A percentile compares a stretch with the other conserved stretches of the same genome.
These are phyloP conservation scores for Agelas oroides DNA, from an alignment of 37 sponge, comb jelly and placozoan species.

Conservation along the genomic window DNA sequence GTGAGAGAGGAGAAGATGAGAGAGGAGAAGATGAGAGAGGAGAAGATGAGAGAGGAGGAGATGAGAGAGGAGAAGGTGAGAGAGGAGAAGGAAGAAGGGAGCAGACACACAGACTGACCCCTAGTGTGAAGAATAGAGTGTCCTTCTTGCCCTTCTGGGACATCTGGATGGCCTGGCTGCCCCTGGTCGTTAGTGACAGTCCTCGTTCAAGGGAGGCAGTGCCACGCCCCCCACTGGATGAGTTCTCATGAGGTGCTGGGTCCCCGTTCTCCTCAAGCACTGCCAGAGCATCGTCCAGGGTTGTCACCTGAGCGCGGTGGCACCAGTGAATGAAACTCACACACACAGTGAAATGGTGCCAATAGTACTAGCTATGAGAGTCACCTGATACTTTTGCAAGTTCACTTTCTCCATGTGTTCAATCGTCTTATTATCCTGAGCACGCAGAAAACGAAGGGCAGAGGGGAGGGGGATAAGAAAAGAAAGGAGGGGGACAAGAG, in stretches of 20 bases:
- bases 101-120: too few relatives aligned
- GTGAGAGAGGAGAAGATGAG: too few relatives aligned
- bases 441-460: too few relatives aligned
- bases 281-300: constrained; percentile 63
- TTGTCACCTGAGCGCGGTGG: constrained; percentile 48
- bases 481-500: too few relatives aligned
- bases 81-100: too few relatives aligned
- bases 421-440: constrained; percentile 77
- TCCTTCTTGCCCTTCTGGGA: constrained; percentile 73
- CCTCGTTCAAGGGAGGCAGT: constrained; percentile 48
- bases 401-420: constrained; percentile 63
- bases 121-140: constrained; percentile 56
- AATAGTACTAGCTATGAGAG: too few relatives aligned
- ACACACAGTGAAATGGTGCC: too few relatives aligned
- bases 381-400: constrained; percentile 61
- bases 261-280: constrained; percentile 56
- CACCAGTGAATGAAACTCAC: too few relatives aligned
- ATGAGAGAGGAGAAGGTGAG: too few relatives aligned
- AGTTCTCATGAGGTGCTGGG: not conserved
- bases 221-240: not conserved
- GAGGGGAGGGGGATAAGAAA: too few relatives aligned
- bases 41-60: too few relatives aligned
- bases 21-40: too few relatives aligned
- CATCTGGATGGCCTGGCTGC: constrained; percentile 36
- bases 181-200: constrained; percentile 32